Percentiles rank a stretch among this genome's conserved stretches.
phyloP scores from a whole-genome alignment of 2,888 invertebrate genomes.

The Mythimna ferrago region DNA sequence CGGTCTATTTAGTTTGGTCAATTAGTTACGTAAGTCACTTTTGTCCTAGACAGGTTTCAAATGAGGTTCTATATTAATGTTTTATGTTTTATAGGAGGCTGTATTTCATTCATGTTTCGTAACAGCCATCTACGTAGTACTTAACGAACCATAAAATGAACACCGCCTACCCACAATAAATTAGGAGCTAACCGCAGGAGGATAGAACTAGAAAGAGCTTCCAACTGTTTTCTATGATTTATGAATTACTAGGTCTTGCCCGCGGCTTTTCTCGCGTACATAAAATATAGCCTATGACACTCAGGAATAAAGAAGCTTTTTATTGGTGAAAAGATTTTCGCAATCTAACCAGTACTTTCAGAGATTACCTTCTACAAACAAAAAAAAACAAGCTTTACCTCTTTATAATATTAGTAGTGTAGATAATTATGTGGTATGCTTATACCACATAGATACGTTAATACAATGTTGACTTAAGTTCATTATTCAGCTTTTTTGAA shows the following conservation, averaged over 20 bases:
- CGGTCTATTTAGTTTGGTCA: slow-evolving; percentile 27
- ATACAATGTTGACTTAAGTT: no score
- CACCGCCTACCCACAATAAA: neutral
- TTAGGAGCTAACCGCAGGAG: neutral
- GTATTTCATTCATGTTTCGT: slow-evolving; percentile 6
- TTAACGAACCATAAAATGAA: neutral
- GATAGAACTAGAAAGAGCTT: neutral
- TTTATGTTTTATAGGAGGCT: slow-evolving; percentile 13
- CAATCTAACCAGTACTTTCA: no score
- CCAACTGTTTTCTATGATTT: neutral
- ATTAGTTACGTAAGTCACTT: slow-evolving; percentile 26
- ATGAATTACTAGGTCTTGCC: neutral
- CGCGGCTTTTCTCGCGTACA: no score
- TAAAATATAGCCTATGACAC: no score
- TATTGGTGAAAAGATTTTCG: no score
- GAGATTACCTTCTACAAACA: no score
- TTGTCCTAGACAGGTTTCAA: slow-evolving; percentile 11
- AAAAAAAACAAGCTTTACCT: no score
- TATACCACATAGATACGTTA: no score
- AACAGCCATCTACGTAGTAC: neutral
- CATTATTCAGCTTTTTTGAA: no score
- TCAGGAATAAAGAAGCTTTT: no score
- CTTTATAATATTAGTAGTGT: no score
- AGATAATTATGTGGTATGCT: neutral
- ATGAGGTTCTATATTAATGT: slow-evolving; percentile 17